phyloP scores from a whole-genome alignment of 2,113 vertebrate genomes.

The Apistogramma diplotaenia region DNA sequence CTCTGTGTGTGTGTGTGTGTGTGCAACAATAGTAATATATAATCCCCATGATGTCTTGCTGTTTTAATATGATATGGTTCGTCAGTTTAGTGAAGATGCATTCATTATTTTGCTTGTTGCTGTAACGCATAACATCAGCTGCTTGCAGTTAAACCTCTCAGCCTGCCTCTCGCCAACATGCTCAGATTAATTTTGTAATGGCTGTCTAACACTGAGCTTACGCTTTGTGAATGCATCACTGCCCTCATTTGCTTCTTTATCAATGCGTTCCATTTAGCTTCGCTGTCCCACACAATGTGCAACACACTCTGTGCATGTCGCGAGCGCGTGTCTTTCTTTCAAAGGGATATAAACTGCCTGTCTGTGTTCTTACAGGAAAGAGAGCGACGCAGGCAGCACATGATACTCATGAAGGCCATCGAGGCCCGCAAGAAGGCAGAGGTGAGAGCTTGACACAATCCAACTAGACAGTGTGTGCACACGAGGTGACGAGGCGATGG shows the following conservation, averaged over 20 bases:
- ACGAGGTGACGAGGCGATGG: too few relatives aligned
- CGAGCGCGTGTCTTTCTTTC: neutral
- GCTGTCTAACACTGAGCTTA: constrained; percentile 84
- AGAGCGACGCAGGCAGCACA: constrained; percentile 90
- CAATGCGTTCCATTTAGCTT: constrained; percentile 60
- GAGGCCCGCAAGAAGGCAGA: constrained; percentile 94
- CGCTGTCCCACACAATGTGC: constrained; percentile 71
- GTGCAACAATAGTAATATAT: neutral
- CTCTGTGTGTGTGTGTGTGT: neutral
- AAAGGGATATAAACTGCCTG: constrained; percentile 29
- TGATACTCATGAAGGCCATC: constrained; percentile 95
- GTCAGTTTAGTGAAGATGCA: neutral
- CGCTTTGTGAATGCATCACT: constrained; percentile 75
- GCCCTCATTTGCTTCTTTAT: constrained; percentile 76
- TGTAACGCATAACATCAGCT: neutral
- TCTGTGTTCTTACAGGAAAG: constrained; percentile 85
- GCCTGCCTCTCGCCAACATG: constrained; percentile 53
- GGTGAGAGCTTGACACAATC: too few relatives aligned
- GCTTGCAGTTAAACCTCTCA: neutral
- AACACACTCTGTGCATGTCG: neutral
- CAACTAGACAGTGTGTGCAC: too few relatives aligned
- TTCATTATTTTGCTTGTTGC: constrained; percentile 16
- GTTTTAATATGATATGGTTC: neutral
- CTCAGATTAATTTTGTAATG: constrained; percentile 78
- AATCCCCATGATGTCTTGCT: neutral